Base-by-base conservation (phyloP, 2,113 vertebrate species). In the Boulengeromyrus knoepffleri region DNA sequence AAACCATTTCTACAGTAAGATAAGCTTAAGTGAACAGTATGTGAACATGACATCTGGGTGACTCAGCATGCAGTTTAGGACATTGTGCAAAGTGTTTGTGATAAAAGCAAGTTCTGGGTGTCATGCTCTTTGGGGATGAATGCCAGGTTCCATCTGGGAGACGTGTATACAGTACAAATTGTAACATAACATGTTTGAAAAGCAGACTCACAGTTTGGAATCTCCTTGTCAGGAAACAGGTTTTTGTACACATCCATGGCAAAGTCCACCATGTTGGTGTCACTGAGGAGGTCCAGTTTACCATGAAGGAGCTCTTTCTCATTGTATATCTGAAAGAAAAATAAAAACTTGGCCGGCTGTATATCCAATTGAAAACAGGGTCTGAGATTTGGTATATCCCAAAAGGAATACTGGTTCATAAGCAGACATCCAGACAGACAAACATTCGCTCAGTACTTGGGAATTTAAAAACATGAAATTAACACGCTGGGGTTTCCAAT, bases 181-280 rank as follows among this genome's bases (percentile, higher is more conserved):
- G 74, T 17, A 17, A 13, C 0, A 2, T 42, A 8, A 17, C 1
- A 39, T 4, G 2, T 42, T 80, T 19, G 19, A 80, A 42, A 80
- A 80, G 36, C 74, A 42, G 74, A 42, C 98, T 98, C 95, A 99
- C 98, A 96, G 36, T 97, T 97, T 70, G 98, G 98, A 90, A 99
- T 98, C 87, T 99, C 98, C 92, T 95, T 96, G 90, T 99, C 98
- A 0, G 96, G 93, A 93, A 96, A 98, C 66, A 99, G 97, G 90
- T 97, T 99, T 93, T 97, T 98, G 94, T 99, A 98, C 36, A 99
- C 98, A 92, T 99, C 98, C 98, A 99, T 99, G 91, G 98, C 98
- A 88, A 99, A 99, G 94, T 99, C 98, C 92, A 99, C 98, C 98
- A 99, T 99, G 96, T 99, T 99, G 91, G 98, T 99, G 90, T 99